phyloP scores from a whole-genome alignment of 1,140 invertebrate species.

The Anastrepha ludens region DNA sequence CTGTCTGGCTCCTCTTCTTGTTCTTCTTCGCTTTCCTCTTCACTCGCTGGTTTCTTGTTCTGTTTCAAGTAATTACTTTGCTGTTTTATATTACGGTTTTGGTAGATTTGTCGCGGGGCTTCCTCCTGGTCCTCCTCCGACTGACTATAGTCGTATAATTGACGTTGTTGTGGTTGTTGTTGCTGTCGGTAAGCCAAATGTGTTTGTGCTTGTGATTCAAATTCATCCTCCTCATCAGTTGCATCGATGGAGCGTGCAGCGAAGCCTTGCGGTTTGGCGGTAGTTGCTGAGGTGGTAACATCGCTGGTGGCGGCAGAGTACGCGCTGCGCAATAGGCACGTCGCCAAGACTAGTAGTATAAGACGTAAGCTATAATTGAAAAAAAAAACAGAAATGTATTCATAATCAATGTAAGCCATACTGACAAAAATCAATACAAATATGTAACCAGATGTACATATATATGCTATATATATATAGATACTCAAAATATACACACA shows the following conservation, averaged over 20 bases:
- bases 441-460: neutral
- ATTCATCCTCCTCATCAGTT: slow-evolving; percentile 64
- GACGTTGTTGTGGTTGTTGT: slow-evolving; percentile 61
- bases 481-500: too few relatives aligned
- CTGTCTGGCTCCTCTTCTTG: slow-evolving; percentile 91
- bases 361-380: slow-evolving; percentile 56
- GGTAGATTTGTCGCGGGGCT: slow-evolving; percentile 68
- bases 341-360: slow-evolving; percentile 61
- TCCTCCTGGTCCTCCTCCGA: slow-evolving; percentile 71
- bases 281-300: slow-evolving; percentile 65
- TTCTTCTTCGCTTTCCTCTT: slow-evolving; percentile 78
- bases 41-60: slow-evolving; percentile 62
- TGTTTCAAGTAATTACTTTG: slow-evolving; percentile 66
- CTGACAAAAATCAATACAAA: neutral
- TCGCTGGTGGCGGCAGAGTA: slow-evolving; percentile 61
- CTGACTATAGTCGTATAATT: slow-evolving; percentile 67
- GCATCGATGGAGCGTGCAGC: slow-evolving; percentile 67
- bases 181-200: slow-evolving; percentile 69
- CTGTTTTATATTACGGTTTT: slow-evolving; percentile 68
- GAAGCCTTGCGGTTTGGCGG: slow-evolving; percentile 69
- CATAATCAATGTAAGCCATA: neutral
- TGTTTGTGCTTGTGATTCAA: slow-evolving; percentile 71
- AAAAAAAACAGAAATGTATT: neutral
- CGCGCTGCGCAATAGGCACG: slow-evolving; percentile 59
- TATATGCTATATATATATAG: neutral